Evolutionary conservation across 2,888 invertebrate species (phyloP).

Genomic region (Synanthedon andrenaeformis): DNA sequence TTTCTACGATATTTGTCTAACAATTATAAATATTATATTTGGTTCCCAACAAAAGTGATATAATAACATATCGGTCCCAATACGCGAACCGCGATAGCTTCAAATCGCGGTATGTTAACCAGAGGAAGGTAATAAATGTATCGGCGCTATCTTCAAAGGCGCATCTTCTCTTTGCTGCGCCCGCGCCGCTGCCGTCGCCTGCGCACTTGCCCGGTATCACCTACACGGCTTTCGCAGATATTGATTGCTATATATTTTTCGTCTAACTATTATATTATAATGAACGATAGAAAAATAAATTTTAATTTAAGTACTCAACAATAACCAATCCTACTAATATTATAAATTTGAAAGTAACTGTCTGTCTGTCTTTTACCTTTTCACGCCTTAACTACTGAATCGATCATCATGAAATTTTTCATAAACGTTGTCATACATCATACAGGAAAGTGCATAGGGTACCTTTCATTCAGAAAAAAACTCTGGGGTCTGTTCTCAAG

Average conservation of each 20-base stretch:
- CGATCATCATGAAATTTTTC: too few species aligned
- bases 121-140: conserved; percentile 54
- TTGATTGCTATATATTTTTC: background rate
- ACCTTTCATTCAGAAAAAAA: too few species aligned
- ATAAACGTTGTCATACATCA: too few species aligned
- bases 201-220: conserved; percentile 8
- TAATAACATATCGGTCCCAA: background rate
- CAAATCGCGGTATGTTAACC: conserved; percentile 39
- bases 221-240: background rate
- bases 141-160: conserved; percentile 65
- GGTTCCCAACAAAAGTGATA: background rate
- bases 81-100: background rate
- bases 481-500: too few species aligned
- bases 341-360: too few species aligned
- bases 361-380: too few species aligned
- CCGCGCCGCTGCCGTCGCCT: conserved; percentile 38
- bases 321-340: too few species aligned
- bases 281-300: background rate
- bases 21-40: too few species aligned
- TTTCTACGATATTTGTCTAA: too few species aligned
- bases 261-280: background rate
- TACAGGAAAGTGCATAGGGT: too few species aligned
- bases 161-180: conserved; percentile 47
- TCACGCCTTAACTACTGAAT: too few species aligned
- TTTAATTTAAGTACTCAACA: background rate